Evolutionary conservation across 2,797 vertebrate genomes (phyloP).

Genomic region (Columba guinea): DNA sequence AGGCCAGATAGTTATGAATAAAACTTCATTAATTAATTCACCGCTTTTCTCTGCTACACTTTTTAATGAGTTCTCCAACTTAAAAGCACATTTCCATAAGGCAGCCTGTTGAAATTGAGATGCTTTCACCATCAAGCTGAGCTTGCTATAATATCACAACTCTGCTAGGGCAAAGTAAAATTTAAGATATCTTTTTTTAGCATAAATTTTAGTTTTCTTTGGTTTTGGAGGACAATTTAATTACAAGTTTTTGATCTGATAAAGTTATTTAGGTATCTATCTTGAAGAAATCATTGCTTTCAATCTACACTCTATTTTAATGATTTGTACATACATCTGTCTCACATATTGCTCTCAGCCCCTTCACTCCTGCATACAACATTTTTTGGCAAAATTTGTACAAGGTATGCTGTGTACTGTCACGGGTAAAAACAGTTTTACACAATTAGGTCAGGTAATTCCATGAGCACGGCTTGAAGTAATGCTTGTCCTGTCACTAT

Average conservation of each 20-base stretch:
- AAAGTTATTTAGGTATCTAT: background rate
- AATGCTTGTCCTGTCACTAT: background rate
- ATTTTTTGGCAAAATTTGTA: background rate
- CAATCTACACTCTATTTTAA: background rate
- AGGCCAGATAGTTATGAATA: conserved; percentile 30
- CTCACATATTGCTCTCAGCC: background rate
- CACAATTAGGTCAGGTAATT: background rate
- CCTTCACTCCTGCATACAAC: background rate
- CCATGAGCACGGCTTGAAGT: background rate
- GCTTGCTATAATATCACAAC: background rate
- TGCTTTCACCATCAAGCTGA: background rate
- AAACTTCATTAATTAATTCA: conserved; percentile 42
- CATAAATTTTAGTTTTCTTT: background rate
- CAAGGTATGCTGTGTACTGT: background rate
- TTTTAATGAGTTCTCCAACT: conserved; percentile 52
- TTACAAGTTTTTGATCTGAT: background rate
- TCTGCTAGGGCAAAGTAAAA: background rate
- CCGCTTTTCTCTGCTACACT: background rate
- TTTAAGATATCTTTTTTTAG: background rate
- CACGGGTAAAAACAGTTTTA: background rate
- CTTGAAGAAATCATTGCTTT: background rate
- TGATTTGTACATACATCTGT: rapidly evolving
- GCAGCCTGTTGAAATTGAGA: background rate
- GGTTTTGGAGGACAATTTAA: background rate
- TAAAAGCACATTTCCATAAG: conserved; percentile 20